Evolutionary conservation across 2,797 vertebrate genomes (phyloP), one percentile per base, ranked within the genome.

Genomic region (Cephalopachus bancanus): DNA sequence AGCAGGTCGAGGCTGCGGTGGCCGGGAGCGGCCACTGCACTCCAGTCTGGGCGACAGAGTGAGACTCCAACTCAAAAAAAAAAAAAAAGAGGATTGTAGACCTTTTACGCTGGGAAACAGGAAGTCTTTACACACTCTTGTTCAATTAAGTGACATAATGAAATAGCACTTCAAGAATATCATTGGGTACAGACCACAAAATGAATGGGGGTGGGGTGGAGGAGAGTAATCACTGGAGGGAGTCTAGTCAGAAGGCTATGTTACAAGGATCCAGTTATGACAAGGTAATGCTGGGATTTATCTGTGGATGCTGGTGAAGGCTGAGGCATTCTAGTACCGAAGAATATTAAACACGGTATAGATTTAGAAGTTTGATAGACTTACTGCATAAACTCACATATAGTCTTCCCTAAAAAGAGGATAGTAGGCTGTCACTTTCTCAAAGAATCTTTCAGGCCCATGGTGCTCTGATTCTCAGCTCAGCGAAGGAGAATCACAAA

Each of bases 401-500:
- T 7, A 57, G 62, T 28, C 65, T 81, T 97, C 72, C 44, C 80
- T 69, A 65, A 74, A 96, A 91, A 91, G 28, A 93, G 15, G 12
- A 59, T 2, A 60, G 78, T 22, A 59, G 28, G 24, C 67, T 83
- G 75, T 16, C 49, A 30, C 30, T 53, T 93, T 92, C 94, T 94
- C 76, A 93, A 85, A 92, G 75, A 83, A 59, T 86, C 72, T 83
- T 84, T 92, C 37, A 95, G 49, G 2, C 24, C 37, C 71, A 5
- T 49, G 22, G 33, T 49, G 11, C 59, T 92, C 89, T 96, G 64
- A 91, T 93, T 30, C 12, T 93, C 75, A 91, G 55, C n/a, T 93
- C 75, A 91, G 55, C n/a, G 64, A 69, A 96, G 72, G 65, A 88
- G 75, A 95, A 75, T 80, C 76, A 88, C 64, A 53, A 78, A 92